Evolutionary conservation across 2,888 invertebrate genomes (phyloP), one percentile per base, ranked within the genome.

Genomic region (Platycheirus rosarum): DNA sequence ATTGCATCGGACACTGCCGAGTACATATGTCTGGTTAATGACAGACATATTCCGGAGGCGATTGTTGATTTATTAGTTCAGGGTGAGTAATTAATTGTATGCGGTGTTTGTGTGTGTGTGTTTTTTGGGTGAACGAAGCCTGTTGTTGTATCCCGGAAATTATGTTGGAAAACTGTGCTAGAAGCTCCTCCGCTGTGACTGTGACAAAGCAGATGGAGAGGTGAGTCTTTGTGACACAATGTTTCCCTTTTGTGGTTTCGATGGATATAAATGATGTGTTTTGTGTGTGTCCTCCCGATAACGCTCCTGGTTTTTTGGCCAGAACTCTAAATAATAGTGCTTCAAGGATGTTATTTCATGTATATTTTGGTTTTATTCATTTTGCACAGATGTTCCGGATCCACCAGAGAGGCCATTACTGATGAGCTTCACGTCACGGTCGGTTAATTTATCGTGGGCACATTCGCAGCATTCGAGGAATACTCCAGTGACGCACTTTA

Each of bases 401-500:
- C 93, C 94, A 85, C 94, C 94, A 85, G 94, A 94, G 86, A 92
- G 93, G 86, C 95, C 95, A 85, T 91, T 95, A 88, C 92, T 95
- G 89, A 93, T 93, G 91, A 93, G 93, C 89, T 95, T 94, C 91
- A 94, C 94, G 84, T 94, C 95, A 85, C 92, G 94, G 86, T 93
- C 94, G 44, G 94, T 94, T 87, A 94, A 94, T 90, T 91, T 95
- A 87, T 94, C 94, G 66, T 95, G 95, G 95, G 94, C 94, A 74
- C 93, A 94, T 77, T 93, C 94, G 85, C 93, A 93, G 86, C 93
- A 94, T 90, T 92, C 93, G 82, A 93, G 95, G 89, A 93, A 94
- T 91, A 93, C 93, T 87, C 92, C 93, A 84, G 93, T 95, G 87
- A 92, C 92, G 86, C 93, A 94, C 91, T 95, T 95, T 91, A 92